A percentile compares a stretch with the other conserved stretches of the same genome.
Conservation (phyloP, 2,113 vertebrate species). For the Saguinus imperator region DNA sequence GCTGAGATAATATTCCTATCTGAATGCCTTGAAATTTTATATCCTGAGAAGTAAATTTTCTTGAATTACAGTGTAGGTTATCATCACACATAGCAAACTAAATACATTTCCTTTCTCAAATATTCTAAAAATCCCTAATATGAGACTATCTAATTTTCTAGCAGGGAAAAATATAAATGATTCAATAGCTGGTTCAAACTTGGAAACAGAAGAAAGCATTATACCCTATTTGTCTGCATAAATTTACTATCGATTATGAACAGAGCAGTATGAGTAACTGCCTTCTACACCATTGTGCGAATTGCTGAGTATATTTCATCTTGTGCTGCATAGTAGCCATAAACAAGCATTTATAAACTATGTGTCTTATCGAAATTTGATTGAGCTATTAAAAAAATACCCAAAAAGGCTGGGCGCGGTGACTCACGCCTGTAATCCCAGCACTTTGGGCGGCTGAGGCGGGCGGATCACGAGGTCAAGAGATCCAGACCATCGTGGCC, state of each 20-base stretch:
- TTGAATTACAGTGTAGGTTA: constrained; percentile 39
- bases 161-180: constrained; percentile 22
- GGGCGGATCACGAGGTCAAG: too few species aligned
- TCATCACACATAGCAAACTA: constrained; percentile 6
- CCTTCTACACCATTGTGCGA: neutral
- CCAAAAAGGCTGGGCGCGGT: too few species aligned
- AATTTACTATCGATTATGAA: constrained; percentile 41
- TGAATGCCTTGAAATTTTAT: constrained; percentile 52
- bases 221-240: neutral
- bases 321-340: neutral
- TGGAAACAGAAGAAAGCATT: constrained; percentile 15
- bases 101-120: constrained; percentile 9
- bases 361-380: neutral
- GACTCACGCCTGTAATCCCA: too few species aligned
- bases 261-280: neutral
- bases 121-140: neutral
- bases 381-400: too few species aligned
- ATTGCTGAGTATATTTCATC: neutral
- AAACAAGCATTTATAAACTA: neutral
- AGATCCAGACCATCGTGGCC: too few species aligned
- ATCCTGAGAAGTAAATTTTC: constrained; percentile 5
- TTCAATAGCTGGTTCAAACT: constrained; percentile 24
- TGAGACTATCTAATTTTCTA: constrained; percentile 51
- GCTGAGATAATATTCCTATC: constrained; percentile 38
- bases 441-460: too few species aligned